Conservation (phyloP, 2,797 vertebrate genomes). For the Ambastaia sidthimunki region DNA sequence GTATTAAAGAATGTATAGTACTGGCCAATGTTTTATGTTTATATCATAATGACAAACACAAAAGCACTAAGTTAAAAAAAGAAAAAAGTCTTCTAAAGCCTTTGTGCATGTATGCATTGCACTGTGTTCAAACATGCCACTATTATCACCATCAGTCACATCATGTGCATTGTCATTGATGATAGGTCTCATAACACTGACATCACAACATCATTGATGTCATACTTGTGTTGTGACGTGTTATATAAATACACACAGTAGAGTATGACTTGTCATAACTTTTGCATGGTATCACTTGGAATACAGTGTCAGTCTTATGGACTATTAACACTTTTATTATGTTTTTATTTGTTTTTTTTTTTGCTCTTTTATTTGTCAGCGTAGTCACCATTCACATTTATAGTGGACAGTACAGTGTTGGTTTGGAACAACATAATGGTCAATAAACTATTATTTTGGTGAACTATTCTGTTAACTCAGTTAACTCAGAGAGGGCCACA, state of each 20-base stretch:
- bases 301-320: too few relatives aligned
- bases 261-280: neutral
- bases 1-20: neutral
- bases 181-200: too few relatives aligned
- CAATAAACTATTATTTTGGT: too few relatives aligned
- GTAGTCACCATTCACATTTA: neutral
- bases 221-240: too few relatives aligned
- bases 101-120: too few relatives aligned
- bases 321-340: too few relatives aligned
- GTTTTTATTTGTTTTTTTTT: neutral
- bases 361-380: neutral
- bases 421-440: neutral
- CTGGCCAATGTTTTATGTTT: neutral
- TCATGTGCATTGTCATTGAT: too few relatives aligned
- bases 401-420: neutral
- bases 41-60: neutral
- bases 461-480: neutral
- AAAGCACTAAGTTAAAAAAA: neutral
- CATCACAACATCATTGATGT: too few relatives aligned
- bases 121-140: too few relatives aligned
- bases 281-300: neutral
- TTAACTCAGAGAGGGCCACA: conserved; percentile 43
- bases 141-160: too few relatives aligned
- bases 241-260: neutral
- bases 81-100: too few relatives aligned